Conservation (phyloP, 2,113 vertebrate species). For the Aspiorhynchus laticeps region DNA sequence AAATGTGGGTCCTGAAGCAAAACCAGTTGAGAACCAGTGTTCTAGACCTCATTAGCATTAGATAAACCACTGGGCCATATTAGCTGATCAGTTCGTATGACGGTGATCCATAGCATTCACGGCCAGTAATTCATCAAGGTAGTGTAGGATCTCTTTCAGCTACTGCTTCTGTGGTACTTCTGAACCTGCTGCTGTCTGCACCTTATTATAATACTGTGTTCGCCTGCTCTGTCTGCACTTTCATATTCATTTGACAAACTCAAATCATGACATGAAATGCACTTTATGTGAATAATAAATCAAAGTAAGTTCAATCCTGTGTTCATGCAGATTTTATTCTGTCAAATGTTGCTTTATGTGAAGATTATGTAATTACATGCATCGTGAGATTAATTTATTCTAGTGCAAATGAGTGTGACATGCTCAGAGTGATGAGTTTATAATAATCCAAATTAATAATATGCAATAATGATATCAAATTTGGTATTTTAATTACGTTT, state of each 20-base stretch:
- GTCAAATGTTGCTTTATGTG: neutral
- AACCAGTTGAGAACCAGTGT: conserved; percentile 2
- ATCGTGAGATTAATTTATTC: neutral
- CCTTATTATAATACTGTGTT: conserved; percentile 58
- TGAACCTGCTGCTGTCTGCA: conserved; percentile 46
- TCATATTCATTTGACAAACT: conserved; percentile 55
- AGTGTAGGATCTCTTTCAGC: conserved; percentile 52
- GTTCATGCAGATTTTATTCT: neutral
- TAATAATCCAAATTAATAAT: no score
- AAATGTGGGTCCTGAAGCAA: neutral
- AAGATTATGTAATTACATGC: neutral
- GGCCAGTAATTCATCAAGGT: conserved; percentile 57
- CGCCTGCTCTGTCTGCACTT: conserved; percentile 58
- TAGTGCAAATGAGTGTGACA: neutral
- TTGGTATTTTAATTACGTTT: no score
- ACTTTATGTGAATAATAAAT: conserved; percentile 72
- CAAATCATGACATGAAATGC: conserved; percentile 56
- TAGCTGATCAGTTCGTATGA: conserved; percentile 13
- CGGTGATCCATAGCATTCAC: conserved; percentile 57
- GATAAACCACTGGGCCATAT: neutral
- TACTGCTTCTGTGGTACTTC: conserved; percentile 66
- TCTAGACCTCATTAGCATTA: conserved; percentile 10
- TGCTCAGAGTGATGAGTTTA: neutral
- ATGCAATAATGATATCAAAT: no score
- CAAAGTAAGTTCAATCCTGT: conserved; percentile 30